These are phyloP conservation scores for Andrena praecox DNA, from an alignment of 2,888 invertebrate genomes.

Conservation along the genomic window DNA sequence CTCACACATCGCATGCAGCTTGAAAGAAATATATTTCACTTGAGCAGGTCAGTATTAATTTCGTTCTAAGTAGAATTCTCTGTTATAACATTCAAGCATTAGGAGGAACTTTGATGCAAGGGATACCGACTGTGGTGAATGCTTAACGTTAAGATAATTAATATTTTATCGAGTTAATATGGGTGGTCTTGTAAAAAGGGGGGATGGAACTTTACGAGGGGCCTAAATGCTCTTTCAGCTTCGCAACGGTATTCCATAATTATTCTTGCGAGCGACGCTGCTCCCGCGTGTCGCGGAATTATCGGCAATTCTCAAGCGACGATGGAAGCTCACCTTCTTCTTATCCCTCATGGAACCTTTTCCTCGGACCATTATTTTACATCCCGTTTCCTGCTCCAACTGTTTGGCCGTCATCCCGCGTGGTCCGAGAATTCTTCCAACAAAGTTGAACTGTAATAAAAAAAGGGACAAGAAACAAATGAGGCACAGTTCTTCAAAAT, in stretches of 20 bases:
- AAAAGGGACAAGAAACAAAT: not conserved
- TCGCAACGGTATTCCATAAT: too few relatives aligned
- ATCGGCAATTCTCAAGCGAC: not conserved
- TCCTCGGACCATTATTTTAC: constrained; percentile 99
- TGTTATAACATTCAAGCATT: not conserved
- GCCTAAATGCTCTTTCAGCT: too few relatives aligned
- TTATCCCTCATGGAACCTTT: constrained; percentile 99
- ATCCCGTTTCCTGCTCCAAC: constrained; percentile 99
- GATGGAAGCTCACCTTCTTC: constrained; percentile 93
- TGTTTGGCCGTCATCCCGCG: constrained; percentile 99
- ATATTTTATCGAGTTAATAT: too few relatives aligned
- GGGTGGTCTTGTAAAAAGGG: too few relatives aligned
- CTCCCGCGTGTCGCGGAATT: not conserved
- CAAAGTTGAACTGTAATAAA: constrained; percentile 98
- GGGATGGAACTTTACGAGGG: too few relatives aligned
- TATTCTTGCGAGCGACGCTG: not conserved
- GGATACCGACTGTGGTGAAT: too few relatives aligned
- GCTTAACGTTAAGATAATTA: too few relatives aligned
- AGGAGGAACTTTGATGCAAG: too few relatives aligned
- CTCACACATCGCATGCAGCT: constrained; percentile 77
- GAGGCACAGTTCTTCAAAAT: too few relatives aligned
- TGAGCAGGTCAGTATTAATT: not conserved
- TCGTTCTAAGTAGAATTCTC: not conserved
- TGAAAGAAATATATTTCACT: constrained; percentile 73
- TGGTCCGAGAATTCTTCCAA: constrained; percentile 99